Percentiles rank a stretch among this genome's conserved stretches.
Evolutionary conservation across 2,113 vertebrate genomes (phyloP).

Genomic region (Sapajus apella): DNA sequence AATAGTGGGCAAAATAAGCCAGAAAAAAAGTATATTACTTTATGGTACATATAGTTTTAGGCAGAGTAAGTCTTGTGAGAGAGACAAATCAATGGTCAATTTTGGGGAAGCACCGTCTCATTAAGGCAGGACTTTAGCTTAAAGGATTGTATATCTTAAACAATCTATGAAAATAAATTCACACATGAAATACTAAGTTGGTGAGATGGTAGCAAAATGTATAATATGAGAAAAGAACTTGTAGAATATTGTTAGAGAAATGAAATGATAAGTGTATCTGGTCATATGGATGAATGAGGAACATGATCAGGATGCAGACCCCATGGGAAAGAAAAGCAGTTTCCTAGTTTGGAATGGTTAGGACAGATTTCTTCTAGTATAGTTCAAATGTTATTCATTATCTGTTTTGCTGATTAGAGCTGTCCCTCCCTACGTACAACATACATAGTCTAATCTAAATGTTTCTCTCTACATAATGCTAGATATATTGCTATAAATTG

Average conservation of each 20-base stretch:
- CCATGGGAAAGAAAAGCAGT: background rate
- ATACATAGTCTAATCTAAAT: background rate
- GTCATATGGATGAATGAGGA: background rate
- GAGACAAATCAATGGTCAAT: background rate
- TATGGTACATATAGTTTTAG: background rate
- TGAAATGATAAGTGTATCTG: rapidly evolving
- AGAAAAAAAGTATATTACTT: background rate
- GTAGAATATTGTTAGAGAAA: background rate
- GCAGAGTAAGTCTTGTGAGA: background rate
- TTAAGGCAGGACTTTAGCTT: background rate
- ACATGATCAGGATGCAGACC: background rate
- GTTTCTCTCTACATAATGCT: background rate
- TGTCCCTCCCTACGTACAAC: background rate
- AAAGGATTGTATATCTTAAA: background rate
- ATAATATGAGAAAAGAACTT: background rate
- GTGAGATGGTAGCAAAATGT: background rate
- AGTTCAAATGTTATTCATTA: background rate
- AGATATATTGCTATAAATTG: background rate
- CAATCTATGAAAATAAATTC: background rate
- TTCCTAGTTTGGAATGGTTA: background rate
- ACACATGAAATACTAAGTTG: background rate
- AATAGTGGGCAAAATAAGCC: background rate
- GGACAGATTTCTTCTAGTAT: background rate
- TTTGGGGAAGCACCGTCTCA: background rate
- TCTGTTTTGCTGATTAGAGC: background rate